These are phyloP conservation scores for Trachurus trachurus DNA, from an alignment of 2,797 vertebrate species.

Conservation along the genomic window DNA sequence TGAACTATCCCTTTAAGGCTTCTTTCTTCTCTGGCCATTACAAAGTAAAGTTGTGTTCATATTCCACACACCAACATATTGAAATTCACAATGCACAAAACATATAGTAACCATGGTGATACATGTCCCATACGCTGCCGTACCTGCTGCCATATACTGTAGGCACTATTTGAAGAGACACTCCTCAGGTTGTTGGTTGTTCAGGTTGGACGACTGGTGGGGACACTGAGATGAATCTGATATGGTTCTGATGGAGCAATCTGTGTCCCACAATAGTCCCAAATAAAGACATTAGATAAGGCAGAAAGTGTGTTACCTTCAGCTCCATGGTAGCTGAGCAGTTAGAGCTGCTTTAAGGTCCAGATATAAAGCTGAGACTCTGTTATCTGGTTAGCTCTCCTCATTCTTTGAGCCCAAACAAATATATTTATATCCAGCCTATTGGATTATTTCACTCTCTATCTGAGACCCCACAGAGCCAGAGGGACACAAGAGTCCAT, in stretches of 20 bases:
- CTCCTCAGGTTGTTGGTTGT: too few species aligned
- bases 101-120: too few species aligned
- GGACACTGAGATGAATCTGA: too few species aligned
- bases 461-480: conserved; percentile 54
- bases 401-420: conserved; percentile 64
- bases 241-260: neutral
- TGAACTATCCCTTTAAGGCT: too few species aligned
- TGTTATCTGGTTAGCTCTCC: conserved; percentile 51
- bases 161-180: too few species aligned
- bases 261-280: neutral
- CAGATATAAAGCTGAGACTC: conserved; percentile 33
- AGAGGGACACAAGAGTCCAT: conserved; percentile 66
- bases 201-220: too few species aligned
- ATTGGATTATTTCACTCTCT: conserved; percentile 71
- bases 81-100: too few species aligned
- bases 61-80: too few species aligned
- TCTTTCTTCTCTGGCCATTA: too few species aligned
- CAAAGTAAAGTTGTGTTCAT: too few species aligned
- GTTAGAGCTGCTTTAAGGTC: conserved; percentile 6
- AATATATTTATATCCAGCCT: conserved; percentile 67
- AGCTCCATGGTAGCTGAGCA: conserved; percentile 1
- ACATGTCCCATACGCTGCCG: too few species aligned
- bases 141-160: too few species aligned
- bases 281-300: neutral
- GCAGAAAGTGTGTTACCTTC: neutral